Conservation (phyloP, 2,888 invertebrate genomes). For the Sabatieria punctata region DNA sequence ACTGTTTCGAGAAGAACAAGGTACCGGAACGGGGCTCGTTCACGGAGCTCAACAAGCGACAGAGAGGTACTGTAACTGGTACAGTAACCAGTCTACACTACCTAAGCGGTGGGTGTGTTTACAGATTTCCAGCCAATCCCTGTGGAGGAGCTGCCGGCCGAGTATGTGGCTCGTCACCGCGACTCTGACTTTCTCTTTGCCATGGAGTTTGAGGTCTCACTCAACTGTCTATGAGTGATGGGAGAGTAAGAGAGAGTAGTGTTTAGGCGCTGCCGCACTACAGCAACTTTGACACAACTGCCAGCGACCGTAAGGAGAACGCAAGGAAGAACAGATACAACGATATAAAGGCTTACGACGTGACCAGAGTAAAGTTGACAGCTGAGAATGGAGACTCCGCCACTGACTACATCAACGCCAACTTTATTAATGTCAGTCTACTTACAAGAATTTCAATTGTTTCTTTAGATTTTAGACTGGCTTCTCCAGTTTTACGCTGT, state of each 20-base stretch:
- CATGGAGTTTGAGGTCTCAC: slow-evolving; percentile 23
- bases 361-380: slow-evolving; percentile 34
- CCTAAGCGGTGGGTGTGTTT: too few species aligned
- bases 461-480: too few species aligned
- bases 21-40: background rate
- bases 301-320: slow-evolving; percentile 23
- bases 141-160: slow-evolving; percentile 22
- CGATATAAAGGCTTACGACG: slow-evolving; percentile 39
- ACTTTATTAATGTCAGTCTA: slow-evolving; percentile 32
- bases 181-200: slow-evolving; percentile 29
- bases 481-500: too few species aligned
- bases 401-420: slow-evolving; percentile 40
- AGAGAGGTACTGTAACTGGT: slow-evolving; percentile 5
- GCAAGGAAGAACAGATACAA: slow-evolving; percentile 34
- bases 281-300: slow-evolving; percentile 16
- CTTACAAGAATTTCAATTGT: too few species aligned
- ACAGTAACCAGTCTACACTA: too few species aligned
- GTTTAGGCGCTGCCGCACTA: slow-evolving; percentile 18
- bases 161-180: slow-evolving; percentile 23
- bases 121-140: slow-evolving; percentile 16
- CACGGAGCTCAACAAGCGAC: slow-evolving; percentile 1
- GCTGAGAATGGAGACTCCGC: slow-evolving; percentile 20
- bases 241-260: background rate
- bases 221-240: background rate
- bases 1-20: slow-evolving; percentile 5